Base-by-base conservation (phyloP, 2,888 invertebrate species). In the Scotopteryx bipunctaria region DNA sequence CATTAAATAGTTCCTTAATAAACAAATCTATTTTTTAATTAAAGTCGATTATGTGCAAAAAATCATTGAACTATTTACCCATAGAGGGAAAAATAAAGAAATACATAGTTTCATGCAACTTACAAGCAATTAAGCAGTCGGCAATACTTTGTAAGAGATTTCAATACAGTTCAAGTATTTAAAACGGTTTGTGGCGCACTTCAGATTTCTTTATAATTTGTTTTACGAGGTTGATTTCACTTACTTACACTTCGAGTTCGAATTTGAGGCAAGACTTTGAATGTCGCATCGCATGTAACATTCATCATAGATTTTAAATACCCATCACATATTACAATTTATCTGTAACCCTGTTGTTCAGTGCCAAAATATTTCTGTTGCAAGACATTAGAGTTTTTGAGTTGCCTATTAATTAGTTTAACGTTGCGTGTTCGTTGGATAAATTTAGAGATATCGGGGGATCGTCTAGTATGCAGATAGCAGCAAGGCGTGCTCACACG, bases 401-500 rank as follows among this genome's bases (percentile, higher is more conserved):
- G 45, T 8, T 35, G 50, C 27, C 50, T 40, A 59, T 59, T 59
- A 59, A 59, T 58, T 50, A 50, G 50, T 47, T 55, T 50, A 32
- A 55, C 53, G 50, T 42, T 40, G 42, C 41, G 50, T 41, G 45
- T 48, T 44, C 56, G 53, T 57, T 40, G 47, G 63, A 63, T 64
- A 60, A 58, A 52, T 61, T 63, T 65, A 61, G 47, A 55, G 52
- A 51, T 50, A 44, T 58, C 42, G 29, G 49, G 45, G 58, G 43
- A 45, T 55, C 38, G 53, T 63, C 62, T 64, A 53, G 67, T 59
- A 64, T 66, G 59, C 63, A 57, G 62, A 63, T 64, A 58, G 61
- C 58, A 67, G 58, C 65, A 66, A 75, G 80, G 76, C 78, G 81
- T 78, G 73, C 66, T 32, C 32, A 37, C 48, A 64, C 67, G 65